Conservation (phyloP, 1,140 invertebrate genomes). For the Nephila pilipes region DNA sequence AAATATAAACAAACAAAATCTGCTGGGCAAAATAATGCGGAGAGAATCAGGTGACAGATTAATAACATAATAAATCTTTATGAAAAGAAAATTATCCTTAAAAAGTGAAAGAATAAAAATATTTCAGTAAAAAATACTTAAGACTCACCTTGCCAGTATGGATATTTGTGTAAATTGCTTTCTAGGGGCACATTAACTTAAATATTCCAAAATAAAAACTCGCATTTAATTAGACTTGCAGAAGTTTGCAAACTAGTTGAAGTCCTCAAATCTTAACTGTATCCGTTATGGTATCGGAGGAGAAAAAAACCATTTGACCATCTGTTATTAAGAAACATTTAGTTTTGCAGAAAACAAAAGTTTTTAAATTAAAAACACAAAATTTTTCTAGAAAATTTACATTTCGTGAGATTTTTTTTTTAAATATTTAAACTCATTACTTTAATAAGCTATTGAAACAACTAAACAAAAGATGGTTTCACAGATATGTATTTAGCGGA, state of each 20-base stretch:
- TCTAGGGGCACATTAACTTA: background rate
- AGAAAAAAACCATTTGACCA: conserved; percentile 25
- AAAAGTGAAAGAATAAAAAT: background rate
- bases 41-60: conserved; percentile 10
- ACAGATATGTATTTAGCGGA: background rate
- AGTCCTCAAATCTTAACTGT: background rate
- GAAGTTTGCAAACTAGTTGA: background rate
- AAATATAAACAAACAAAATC: conserved; percentile 13
- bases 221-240: background rate
- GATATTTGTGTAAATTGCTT: background rate
- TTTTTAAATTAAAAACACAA: too few relatives aligned
- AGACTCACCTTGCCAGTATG: background rate
- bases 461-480: background rate
- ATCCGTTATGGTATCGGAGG: background rate
- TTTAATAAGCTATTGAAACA: background rate
- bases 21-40: background rate
- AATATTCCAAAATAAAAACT: background rate
- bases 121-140: background rate
- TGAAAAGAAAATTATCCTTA: background rate
- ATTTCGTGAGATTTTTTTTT: too few relatives aligned
- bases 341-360: background rate
- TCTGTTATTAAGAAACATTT: background rate
- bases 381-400: too few relatives aligned
- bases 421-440: too few relatives aligned
- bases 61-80: background rate